phyloP scores from a whole-genome alignment of 1,140 invertebrate genomes.

The Ceratosolen fusciceps region DNA sequence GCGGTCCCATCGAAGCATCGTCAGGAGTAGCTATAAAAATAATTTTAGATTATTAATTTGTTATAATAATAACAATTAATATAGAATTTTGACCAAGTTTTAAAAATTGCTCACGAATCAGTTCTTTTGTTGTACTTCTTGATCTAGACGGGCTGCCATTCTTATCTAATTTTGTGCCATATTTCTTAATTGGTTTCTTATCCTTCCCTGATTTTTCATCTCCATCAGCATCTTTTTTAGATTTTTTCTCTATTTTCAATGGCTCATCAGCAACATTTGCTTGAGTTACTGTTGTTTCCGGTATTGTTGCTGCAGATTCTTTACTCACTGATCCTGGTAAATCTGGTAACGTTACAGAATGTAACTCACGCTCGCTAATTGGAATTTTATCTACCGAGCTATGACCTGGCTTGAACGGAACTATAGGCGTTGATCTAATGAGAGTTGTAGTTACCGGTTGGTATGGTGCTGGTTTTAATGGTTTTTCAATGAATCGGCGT shows the following conservation, averaged over 20 bases:
- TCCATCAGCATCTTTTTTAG: background rate
- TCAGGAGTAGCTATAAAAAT: constrained; percentile 83
- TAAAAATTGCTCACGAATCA: constrained; percentile 78
- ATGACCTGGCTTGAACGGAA: constrained; percentile 57
- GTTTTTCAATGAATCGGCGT: constrained; percentile 86
- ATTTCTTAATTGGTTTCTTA: constrained; percentile 81
- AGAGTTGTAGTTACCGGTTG: constrained; percentile 72
- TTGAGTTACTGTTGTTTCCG: constrained; percentile 2
- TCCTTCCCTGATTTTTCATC: constrained; percentile 54
- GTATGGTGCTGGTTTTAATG: constrained; percentile 82
- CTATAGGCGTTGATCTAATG: constrained; percentile 43
- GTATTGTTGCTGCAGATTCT: constrained; percentile 1
- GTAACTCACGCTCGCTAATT: constrained; percentile 49
- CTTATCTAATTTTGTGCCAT: constrained; percentile 81
- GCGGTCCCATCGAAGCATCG: constrained; percentile 85
- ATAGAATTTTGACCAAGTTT: constrained; percentile 15
- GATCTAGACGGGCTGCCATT: constrained; percentile 84
- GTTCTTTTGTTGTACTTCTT: constrained; percentile 90
- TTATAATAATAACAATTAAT: background rate
- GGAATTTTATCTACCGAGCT: constrained; percentile 50
- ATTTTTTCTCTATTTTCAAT: constrained; percentile 26
- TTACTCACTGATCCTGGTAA: background rate
- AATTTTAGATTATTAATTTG: background rate
- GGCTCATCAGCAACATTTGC: constrained; percentile 38
- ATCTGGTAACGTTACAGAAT: constrained; percentile 49